phyloP scores from a whole-genome alignment of 2,797 vertebrate species.

The Perodicticus potto region DNA sequence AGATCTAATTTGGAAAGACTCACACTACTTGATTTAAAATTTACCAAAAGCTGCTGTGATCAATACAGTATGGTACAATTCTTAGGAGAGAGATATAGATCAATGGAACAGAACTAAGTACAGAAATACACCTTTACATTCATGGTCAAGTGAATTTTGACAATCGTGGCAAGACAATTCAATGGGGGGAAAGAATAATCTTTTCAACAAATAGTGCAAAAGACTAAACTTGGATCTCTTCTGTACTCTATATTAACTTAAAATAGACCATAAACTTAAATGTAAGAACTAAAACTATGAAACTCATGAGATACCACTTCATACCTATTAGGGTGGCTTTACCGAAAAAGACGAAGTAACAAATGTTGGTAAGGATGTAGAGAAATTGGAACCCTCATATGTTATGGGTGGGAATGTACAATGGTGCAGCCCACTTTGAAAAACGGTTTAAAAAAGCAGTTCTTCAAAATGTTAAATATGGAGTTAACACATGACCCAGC shows the following conservation, averaged over 20 bases:
- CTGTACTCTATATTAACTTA: not conserved
- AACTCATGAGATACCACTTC: too few species aligned
- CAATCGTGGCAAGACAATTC: not conserved
- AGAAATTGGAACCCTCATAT: not conserved
- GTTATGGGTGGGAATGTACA: not conserved
- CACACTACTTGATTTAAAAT: not conserved
- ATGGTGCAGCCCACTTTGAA: not conserved
- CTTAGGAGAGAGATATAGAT: not conserved
- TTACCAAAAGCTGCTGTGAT: not conserved
- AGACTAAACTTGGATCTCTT: not conserved
- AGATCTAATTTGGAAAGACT: not conserved
- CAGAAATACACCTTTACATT: not conserved
- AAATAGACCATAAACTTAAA: not conserved
- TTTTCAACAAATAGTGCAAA: not conserved
- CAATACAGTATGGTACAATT: not conserved
- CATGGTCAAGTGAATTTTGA: not conserved
- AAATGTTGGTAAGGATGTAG: not conserved
- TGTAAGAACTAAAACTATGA: not conserved
- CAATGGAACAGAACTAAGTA: not conserved
- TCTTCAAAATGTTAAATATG: constrained; percentile 3
- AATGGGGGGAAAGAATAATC: not conserved
- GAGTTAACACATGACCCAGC: not conserved
- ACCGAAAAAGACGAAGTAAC: not conserved
- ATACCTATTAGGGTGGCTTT: not conserved
- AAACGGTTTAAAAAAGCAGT: not conserved